Conservation (phyloP, 2,797 vertebrate species). For the Falco columbarius region DNA sequence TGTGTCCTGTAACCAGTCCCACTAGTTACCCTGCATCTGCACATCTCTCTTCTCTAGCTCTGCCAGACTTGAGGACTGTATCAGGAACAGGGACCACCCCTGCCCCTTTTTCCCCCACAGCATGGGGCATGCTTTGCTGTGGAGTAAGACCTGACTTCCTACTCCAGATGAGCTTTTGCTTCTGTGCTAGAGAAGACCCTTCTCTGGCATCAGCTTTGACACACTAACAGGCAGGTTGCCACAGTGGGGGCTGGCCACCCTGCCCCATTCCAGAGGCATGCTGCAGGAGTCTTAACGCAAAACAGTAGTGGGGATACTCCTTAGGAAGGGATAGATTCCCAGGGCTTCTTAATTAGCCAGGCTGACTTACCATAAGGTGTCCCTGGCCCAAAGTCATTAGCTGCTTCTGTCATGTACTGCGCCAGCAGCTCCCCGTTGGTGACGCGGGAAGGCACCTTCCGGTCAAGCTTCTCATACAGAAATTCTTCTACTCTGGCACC, state of each 20-base stretch:
- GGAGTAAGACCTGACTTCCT: neutral
- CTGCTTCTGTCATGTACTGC: slow-evolving; percentile 93
- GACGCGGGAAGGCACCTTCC: slow-evolving; percentile 89
- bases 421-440: slow-evolving; percentile 91
- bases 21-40: neutral
- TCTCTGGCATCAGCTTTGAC: neutral
- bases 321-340: neutral
- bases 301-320: neutral
- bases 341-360: neutral
- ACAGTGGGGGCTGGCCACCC: neutral
- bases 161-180: neutral
- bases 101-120: neutral
- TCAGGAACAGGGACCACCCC: neutral
- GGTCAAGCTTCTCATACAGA: slow-evolving; percentile 93
- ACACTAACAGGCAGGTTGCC: neutral
- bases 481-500: slow-evolving; percentile 95
- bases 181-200: neutral
- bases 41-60: neutral
- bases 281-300: neutral
- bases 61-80: neutral
- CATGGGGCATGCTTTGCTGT: neutral
- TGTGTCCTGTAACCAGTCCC: neutral
- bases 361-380: slow-evolving; percentile 88
- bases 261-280: neutral
- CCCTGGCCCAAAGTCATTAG: slow-evolving; percentile 86